Evolutionary conservation across 2,888 invertebrate genomes (phyloP).

Genomic region (Melanotus villosus): DNA sequence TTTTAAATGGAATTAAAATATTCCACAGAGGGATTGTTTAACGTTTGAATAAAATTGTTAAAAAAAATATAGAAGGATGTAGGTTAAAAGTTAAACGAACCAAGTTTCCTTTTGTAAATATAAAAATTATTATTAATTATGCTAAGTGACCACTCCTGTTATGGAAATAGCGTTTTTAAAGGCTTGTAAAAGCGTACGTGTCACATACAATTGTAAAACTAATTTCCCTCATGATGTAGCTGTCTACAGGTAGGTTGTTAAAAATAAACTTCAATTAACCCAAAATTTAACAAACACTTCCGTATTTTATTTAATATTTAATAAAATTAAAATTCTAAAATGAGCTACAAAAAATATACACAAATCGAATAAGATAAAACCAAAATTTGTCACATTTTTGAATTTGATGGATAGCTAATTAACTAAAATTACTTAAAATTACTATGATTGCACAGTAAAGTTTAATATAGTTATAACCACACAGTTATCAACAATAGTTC

Average conservation of each 20-base stretch:
- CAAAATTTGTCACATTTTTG: slow-evolving; percentile 4
- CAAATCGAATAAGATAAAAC: slow-evolving; percentile 5
- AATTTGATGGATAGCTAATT: neutral
- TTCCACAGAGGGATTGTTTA: too few species aligned
- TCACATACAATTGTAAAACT: neutral
- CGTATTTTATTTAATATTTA: slow-evolving; percentile 5
- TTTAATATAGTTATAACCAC: slow-evolving; percentile 16
- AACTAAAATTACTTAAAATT: slow-evolving; percentile 8
- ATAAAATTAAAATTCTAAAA: slow-evolving; percentile 19
- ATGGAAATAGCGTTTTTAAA: neutral
- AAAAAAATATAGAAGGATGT: too few species aligned
- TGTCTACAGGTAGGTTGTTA: neutral
- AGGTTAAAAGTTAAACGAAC: too few species aligned
- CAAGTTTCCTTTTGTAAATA: neutral
- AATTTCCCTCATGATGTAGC: neutral
- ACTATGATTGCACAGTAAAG: slow-evolving; percentile 29
- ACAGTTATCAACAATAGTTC: slow-evolving; percentile 5
- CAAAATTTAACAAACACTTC: neutral
- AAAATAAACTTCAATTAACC: neutral
- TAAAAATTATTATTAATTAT: slow-evolving; percentile 5
- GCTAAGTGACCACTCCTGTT: slow-evolving; percentile 8
- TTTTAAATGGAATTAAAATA: too few species aligned
- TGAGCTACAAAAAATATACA: slow-evolving; percentile 25
- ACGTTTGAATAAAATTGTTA: too few species aligned
- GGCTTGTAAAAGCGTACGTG: neutral